A percentile compares a stretch with the other conserved stretches of the same genome.
Conservation (phyloP, 2,113 vertebrate species). For the Paramormyrops kingsleyae region DNA sequence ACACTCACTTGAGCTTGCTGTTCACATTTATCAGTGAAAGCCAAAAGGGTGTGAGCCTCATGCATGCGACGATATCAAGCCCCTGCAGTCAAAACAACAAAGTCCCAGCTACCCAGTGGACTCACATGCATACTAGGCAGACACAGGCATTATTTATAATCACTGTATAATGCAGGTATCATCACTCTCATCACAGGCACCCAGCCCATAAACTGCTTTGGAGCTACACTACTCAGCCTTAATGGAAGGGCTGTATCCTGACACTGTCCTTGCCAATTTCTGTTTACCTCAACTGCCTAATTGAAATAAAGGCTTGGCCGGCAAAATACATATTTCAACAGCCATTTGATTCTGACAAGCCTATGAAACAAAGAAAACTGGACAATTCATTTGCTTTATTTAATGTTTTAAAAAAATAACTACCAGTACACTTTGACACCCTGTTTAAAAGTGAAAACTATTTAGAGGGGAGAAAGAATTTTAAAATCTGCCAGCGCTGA, state of each 20-base stretch:
- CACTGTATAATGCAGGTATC: neutral
- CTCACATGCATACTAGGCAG: neutral
- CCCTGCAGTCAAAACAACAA: neutral
- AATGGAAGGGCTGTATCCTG: neutral
- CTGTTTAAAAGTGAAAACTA: neutral
- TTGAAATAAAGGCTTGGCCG: slow-evolving; percentile 6
- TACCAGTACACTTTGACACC: neutral
- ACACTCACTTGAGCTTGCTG: neutral
- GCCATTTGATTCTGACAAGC: neutral
- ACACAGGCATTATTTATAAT: neutral
- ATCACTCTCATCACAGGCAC: neutral
- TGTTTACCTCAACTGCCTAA: slow-evolving; percentile 14
- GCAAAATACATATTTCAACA: neutral
- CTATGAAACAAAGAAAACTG: neutral
- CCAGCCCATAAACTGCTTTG: neutral
- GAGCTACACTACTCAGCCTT: neutral
- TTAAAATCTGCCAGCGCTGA: neutral
- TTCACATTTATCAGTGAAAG: slow-evolving; percentile 12
- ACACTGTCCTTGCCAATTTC: neutral
- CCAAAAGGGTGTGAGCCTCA: neutral
- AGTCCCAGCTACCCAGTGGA: neutral
- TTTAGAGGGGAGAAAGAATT: neutral
- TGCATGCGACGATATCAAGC: neutral
- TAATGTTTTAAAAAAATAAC: neutral
- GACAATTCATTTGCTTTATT: neutral